Evolutionary conservation across 2,113 vertebrate genomes (phyloP).

Genomic region (Dromiciops gliroides): DNA sequence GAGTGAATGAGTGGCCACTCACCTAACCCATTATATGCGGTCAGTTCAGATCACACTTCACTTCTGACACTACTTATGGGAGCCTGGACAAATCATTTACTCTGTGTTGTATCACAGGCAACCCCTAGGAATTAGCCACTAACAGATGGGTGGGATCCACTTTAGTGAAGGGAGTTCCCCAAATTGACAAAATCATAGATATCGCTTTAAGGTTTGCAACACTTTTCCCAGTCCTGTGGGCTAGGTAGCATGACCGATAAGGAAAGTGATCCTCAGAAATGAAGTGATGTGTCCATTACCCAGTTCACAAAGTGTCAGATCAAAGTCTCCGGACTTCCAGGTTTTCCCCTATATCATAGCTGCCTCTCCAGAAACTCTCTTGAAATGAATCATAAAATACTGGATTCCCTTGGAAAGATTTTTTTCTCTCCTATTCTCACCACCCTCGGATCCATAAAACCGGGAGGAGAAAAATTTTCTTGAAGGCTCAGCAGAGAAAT

Average conservation of each 20-base stretch:
- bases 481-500: not conserved
- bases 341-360: not conserved
- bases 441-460: not conserved
- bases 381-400: constrained; percentile 16
- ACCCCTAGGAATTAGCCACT: not conserved
- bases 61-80: not conserved
- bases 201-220: not conserved
- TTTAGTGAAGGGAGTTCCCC: not conserved
- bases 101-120: not conserved
- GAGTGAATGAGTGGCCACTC: too few relatives aligned
- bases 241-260: not conserved
- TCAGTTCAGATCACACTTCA: not conserved
- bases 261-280: not conserved
- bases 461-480: constrained; percentile 14
- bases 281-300: not conserved
- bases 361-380: constrained; percentile 21
- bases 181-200: not conserved
- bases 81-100: not conserved
- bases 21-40: not conserved
- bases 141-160: not conserved
- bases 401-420: constrained; percentile 48
- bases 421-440: not conserved
- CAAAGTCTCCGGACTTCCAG: not conserved
- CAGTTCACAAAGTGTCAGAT: not conserved
- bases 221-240: not conserved